Evolutionary conservation across 2,888 invertebrate species (phyloP), one percentile per base, ranked within the genome.

Genomic region (Eupithecia subfuscata): DNA sequence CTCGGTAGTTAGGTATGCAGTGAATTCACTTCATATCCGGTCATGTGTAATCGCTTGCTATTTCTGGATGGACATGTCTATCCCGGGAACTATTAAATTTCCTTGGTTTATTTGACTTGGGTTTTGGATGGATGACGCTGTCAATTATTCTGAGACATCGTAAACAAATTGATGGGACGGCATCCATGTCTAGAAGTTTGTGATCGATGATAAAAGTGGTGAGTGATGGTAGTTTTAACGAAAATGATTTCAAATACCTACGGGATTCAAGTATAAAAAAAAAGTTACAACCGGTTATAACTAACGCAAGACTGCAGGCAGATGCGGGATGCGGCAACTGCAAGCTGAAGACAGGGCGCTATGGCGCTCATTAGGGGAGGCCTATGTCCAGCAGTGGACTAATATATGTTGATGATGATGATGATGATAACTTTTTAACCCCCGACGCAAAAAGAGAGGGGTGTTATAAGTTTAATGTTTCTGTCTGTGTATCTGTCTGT

Each of bases 1-100:
- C 60, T 60, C 60, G 25, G 60, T 25, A 60, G 60, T 60, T 60
- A 67, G 18, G 30, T 67, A 75, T 72, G 73, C 77, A 74, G 71
- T 52, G 70, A 69, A 79, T 76, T 75, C 77, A 71, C 75, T 75
- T 75, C 75, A 71, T 78, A 80, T 80, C 80, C 81, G 78, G 78
- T 74, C 77, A 77, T 75, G 75, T 77, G 77, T 70, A 52, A 71
- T 60, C 18, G 64, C 64, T 52, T 63, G 76, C 70, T 81, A 81
- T 81, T 78, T 77, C 75, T 56, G 79, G 75, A 70, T 45, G 65
- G 52, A 45, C 65, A 78, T 71, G 75, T 75, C 67, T 73, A 67
- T 77, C 80, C 63, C 68, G 60, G 16, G 25, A 69, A 65, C 30
- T 67, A 71, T 70, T 45, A 56, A 60, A n/a, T 52, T 71, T 70